Evolutionary conservation across 53 echinoderm and acorn worm species (phyloP), one percentile per base, ranked within the genome.

Genomic region (Holothuria leucospilota): DNA sequence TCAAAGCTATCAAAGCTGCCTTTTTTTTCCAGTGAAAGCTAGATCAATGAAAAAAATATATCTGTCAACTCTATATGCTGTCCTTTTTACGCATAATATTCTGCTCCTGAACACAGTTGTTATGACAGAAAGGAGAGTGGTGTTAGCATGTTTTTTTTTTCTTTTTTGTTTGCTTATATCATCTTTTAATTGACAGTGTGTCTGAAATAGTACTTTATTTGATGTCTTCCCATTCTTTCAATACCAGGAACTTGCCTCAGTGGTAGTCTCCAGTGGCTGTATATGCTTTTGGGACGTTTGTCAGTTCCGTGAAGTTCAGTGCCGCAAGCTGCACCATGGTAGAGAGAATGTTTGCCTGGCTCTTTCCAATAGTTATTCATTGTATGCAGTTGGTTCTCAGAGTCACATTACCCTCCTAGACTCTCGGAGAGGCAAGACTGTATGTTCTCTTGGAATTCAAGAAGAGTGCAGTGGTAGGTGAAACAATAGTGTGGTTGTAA

Each of bases 341-440:
- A 82, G 89, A 69, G 98, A 97, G 82, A 97, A 92, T 56, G 98
- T 97, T 20, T 97, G 98, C 67, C 91, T 97, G 82, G 77, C 88
- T 23, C 60, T 97, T 26, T 93, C 95, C 21, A 87, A 88, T 29
- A 91, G 91, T 61, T 73, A 88, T 71, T 95, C 95, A 20, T 90
- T 97, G 10, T 97, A 97, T 69, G 98, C 92, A 20, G 98, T 97
- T 21, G 98, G 98, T 9, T 97, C 98, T 29, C 98, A 97, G 88
- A 95, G 93, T 21, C 98, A 97, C 46, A 89, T 97, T 65, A 89
- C 98, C 58, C 93, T 97, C 77, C 86, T 97, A 3, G 98, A 97
- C 77, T 84, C 95, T 6, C 68, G 88, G 73, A 79, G 71, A 59
- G 87, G 86, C 62, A 88, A 88, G 68, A 63, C 79, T 29, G 88